Conservation (phyloP, 2,888 invertebrate species). For the Microplitis deprimator region DNA sequence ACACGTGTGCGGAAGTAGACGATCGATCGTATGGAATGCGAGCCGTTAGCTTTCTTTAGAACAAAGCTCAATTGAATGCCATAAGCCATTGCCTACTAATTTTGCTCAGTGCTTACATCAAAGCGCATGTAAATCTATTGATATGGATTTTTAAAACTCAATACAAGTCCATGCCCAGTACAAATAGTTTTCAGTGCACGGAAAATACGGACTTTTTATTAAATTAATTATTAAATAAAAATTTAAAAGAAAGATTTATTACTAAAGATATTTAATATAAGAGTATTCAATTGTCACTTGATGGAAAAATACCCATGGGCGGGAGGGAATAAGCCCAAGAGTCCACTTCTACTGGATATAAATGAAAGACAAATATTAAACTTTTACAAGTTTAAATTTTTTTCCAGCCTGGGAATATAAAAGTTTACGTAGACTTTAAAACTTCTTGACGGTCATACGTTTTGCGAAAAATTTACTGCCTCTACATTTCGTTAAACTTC, state of each 20-base stretch:
- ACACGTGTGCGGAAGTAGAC: slow-evolving; percentile 40
- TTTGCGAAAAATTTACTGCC: slow-evolving; percentile 28
- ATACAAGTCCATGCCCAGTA: not conserved
- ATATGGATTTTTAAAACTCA: not conserved
- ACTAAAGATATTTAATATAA: too few species aligned
- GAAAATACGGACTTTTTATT: not conserved
- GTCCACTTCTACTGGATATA: slow-evolving; percentile 24
- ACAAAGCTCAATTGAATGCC: slow-evolving; percentile 18
- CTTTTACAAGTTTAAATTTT: slow-evolving; percentile 28
- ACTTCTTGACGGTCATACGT: slow-evolving; percentile 34
- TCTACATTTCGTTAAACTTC: slow-evolving; percentile 2
- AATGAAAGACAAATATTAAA: slow-evolving; percentile 41
- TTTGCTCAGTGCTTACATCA: not conserved
- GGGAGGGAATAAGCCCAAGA: slow-evolving; percentile 22
- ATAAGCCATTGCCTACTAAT: slow-evolving; percentile 12
- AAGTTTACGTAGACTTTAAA: slow-evolving; percentile 15
- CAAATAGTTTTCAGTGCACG: not conserved
- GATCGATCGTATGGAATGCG: slow-evolving; percentile 30
- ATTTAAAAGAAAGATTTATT: too few species aligned
- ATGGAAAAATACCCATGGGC: not conserved
- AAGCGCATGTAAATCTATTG: not conserved
- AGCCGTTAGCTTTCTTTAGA: slow-evolving; percentile 32
- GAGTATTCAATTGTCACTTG: not conserved
- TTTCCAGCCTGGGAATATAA: slow-evolving; percentile 14
- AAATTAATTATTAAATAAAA: too few species aligned